Evolutionary conservation across 2,113 vertebrate genomes (phyloP), one percentile per base, ranked within the genome.

Genomic region (Ceyx margarethae): DNA sequence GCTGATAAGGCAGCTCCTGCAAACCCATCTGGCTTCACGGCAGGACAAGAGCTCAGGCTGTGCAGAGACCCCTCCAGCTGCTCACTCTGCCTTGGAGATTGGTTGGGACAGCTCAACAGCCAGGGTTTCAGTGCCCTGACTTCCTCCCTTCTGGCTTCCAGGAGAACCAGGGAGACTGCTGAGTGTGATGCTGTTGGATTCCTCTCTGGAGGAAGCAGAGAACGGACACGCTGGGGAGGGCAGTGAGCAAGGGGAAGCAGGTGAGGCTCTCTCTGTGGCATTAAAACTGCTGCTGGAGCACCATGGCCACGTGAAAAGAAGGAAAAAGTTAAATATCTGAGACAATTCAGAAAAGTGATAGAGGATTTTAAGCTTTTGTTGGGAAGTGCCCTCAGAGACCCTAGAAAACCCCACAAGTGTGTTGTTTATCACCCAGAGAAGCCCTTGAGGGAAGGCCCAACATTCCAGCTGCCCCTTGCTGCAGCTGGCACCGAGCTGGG

Each of bases 1-100:
- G 93, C 93, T 95, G 95, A 96, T 95, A 96, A 95, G 93, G 91
- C 65, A 37, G 72, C 1, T 77, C 91, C 86, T 81, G 91, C 78
- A 76, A 87, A 53, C 60, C 87, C 91, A 85, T 93, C 93, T 93
- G 2, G 29, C 68, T 50, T 43, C 72, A 79, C 74, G 86, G 80
- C 81, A 90, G 84, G 5, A 72, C 83, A 85, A 91, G 95, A 78
- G 46, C 29, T 85, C 81, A 46, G 64, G 13, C 68, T 31, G 45
- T 3, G 22, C 48, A 76, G 82, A 75, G 73, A 42, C 23, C 1
- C 64, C 81, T 88, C 77, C 68, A 87, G 56, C 33, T 45, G 4
- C 16, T 77, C 25, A 64, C 72, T 87, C 84, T 9, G 29, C 76
- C 85, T 57, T 64, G 37, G 37, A 37, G 37, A 37, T 37, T 37